phyloP scores from a whole-genome alignment of 1,140 invertebrate species.

The Dreissena rostriformis region DNA sequence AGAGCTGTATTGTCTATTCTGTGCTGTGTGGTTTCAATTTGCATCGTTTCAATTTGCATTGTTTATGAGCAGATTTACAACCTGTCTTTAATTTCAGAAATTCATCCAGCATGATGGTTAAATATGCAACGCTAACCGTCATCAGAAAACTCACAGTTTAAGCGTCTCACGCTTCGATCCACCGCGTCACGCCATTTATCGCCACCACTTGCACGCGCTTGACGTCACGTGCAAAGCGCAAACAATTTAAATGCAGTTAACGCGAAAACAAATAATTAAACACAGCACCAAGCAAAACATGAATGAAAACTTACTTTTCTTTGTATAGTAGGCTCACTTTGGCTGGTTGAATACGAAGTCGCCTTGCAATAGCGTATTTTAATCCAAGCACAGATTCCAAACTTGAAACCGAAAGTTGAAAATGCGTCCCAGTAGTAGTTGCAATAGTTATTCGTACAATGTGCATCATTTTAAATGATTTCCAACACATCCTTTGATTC shows the following conservation, averaged over 20 bases:
- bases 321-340: slow-evolving; percentile 38
- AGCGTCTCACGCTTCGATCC: neutral
- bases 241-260: neutral
- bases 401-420: slow-evolving; percentile 49
- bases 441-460: slow-evolving; percentile 23
- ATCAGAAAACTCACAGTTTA: neutral
- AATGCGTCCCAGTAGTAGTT: slow-evolving; percentile 34
- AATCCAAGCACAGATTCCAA: slow-evolving; percentile 40
- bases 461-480: neutral
- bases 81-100: slow-evolving; percentile 1
- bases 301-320: slow-evolving; percentile 46
- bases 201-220: neutral
- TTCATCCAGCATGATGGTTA: neutral
- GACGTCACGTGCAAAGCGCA: neutral
- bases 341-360: slow-evolving; percentile 38
- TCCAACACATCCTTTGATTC: neutral
- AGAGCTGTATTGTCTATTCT: too few species aligned
- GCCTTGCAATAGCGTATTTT: slow-evolving; percentile 44
- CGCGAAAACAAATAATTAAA: neutral
- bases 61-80: neutral
- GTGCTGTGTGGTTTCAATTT: too few species aligned
- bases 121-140: neutral
- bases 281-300: neutral
- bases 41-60: too few species aligned
- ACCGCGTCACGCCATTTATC: neutral